Evolutionary conservation across 2,797 vertebrate genomes (phyloP), one percentile per base, ranked within the genome.

Genomic region (Tangara arthus): DNA sequence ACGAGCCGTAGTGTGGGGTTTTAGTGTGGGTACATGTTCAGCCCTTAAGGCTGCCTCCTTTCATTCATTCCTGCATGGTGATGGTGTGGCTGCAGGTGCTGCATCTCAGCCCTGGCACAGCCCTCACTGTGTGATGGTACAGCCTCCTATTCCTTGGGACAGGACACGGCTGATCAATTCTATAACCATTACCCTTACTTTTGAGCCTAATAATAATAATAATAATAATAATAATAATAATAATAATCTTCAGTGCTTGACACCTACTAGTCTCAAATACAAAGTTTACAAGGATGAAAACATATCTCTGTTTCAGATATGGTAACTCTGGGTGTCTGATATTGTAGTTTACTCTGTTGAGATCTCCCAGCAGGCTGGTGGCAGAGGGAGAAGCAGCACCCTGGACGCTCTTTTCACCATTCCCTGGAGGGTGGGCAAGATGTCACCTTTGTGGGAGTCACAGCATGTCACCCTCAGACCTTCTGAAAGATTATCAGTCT

Each of bases 401-500:
- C 37, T 44, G 37, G 34, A 44, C 3, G 14, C 34, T 56, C n/a
- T 52, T 72, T 42, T 14, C 1, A 6, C 42, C 3, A 0, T 34
- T 57, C 23, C 17, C 55, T 2, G 0, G 22, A 61, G 20, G 22
- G 34, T 47, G 32, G 47, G 28, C n/a, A 87, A 55, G 80, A 71
- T 9, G 2, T 15, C 4, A 73, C 34, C 27, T 70, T 70, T 64
- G 47, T 6, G 2, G 30, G 47, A 72, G 17, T 66, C 42, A 55
- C 42, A n/a, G 37, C 12, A 35, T 2, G 1, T 49, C 71, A 53
- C 30, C 57, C 32, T 42, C 24, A 32, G 66, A 41, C 53, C 56
- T 84, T 83, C 55, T 70, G 52, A 90, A 72, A 93, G 41, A 15
- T 59, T 44, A 55, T 56, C 56, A 73, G 11, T 61, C 61, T 69